Evolutionary conservation across 2,797 vertebrate species (phyloP).

Genomic region (Enteromius treurensis): DNA sequence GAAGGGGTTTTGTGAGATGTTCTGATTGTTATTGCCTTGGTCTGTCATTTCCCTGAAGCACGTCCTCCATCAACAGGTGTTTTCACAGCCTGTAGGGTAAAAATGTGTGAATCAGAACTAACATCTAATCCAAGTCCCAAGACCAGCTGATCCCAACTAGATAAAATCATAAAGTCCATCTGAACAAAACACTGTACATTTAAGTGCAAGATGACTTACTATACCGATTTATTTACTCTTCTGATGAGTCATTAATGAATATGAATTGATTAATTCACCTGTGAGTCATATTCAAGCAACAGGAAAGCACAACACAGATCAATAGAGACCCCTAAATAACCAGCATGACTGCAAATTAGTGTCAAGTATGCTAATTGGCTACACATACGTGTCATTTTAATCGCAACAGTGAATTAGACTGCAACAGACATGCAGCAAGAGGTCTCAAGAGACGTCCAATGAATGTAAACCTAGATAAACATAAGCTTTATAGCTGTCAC

Average conservation of each 20-base stretch:
- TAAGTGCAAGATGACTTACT: background rate
- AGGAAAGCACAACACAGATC: background rate
- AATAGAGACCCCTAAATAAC: conserved; percentile 10
- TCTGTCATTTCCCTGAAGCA: conserved; percentile 93
- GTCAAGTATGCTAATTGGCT: conserved; percentile 18
- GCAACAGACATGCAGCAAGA: background rate
- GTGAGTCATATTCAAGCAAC: background rate
- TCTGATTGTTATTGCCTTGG: conserved; percentile 98
- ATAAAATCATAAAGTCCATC: background rate
- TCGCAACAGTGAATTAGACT: background rate
- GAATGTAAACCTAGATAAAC: background rate
- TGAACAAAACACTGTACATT: background rate
- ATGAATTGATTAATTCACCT: background rate
- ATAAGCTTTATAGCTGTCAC: background rate
- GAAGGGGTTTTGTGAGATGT: conserved; percentile 96
- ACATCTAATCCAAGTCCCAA: conserved; percentile 3
- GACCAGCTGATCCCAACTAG: background rate
- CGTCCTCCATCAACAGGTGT: conserved; percentile 73
- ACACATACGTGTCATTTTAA: background rate
- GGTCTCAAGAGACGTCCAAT: background rate
- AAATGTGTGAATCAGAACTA: conserved; percentile 39
- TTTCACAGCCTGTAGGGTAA: conserved; percentile 30
- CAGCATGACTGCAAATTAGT: background rate
- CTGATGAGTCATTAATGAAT: background rate
- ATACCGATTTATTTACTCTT: background rate